These are phyloP conservation scores for Coleophora flavipennella DNA, from an alignment of 2,888 invertebrate species.

Conservation along the genomic window DNA sequence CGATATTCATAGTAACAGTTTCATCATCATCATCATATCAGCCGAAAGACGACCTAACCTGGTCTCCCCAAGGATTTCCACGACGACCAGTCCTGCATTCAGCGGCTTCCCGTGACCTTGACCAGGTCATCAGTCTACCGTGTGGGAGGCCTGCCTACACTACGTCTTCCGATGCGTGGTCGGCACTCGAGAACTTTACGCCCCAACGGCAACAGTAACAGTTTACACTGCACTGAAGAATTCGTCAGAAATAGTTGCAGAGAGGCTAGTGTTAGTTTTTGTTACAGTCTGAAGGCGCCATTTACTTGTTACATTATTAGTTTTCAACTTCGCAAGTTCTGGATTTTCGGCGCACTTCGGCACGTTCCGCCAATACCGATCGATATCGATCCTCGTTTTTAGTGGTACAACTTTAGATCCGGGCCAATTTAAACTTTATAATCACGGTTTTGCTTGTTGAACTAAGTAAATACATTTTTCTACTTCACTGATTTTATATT, in stretches of 20 bases:
- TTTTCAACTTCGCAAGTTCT: slow-evolving; percentile 52
- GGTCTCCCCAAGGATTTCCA: too few relatives aligned
- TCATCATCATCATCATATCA: too few relatives aligned
- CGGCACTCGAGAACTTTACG: too few relatives aligned
- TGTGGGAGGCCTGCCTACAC: too few relatives aligned
- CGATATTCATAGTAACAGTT: too few relatives aligned
- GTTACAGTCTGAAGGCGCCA: slow-evolving; percentile 30
- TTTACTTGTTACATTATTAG: slow-evolving; percentile 58
- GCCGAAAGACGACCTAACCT: too few relatives aligned
- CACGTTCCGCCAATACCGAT: slow-evolving; percentile 39
- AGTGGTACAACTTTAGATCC: slow-evolving; percentile 25
- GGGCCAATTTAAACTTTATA: slow-evolving; percentile 33
- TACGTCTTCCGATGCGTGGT: too few relatives aligned
- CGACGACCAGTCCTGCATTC: too few relatives aligned
- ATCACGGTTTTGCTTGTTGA: slow-evolving; percentile 18
- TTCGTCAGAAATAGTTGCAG: slow-evolving; percentile 2
- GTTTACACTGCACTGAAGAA: background rate
- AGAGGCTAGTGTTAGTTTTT: slow-evolving; percentile 32
- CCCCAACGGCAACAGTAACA: background rate
- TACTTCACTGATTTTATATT: slow-evolving; percentile 15
- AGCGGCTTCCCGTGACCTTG: too few relatives aligned
- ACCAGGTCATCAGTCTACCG: too few relatives aligned
- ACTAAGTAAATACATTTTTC: slow-evolving; percentile 19
- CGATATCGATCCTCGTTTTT: slow-evolving; percentile 33
- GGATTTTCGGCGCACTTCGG: slow-evolving; percentile 42